Evolutionary conservation across 2,797 vertebrate species (phyloP).

Genomic region (Sarcophilus harrisii): DNA sequence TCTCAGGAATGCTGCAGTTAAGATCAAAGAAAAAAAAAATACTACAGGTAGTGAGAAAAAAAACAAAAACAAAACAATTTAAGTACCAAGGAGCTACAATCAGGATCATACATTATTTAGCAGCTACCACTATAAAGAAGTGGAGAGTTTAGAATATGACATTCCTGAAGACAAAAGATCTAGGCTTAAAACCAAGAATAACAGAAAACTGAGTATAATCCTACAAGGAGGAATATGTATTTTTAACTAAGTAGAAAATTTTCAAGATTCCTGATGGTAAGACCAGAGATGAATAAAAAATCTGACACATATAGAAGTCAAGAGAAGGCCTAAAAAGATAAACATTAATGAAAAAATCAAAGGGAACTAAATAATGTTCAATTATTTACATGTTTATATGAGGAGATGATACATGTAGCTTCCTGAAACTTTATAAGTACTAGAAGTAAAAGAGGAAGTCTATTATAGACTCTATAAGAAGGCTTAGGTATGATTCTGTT

Average conservation of each 20-base stretch:
- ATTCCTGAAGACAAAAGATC: background rate
- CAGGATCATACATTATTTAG: background rate
- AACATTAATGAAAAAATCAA: background rate
- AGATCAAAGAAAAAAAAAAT: background rate
- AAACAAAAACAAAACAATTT: background rate
- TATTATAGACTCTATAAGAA: no score
- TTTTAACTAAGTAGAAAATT: background rate
- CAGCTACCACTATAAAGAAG: background rate
- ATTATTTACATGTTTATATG: background rate
- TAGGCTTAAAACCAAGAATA: background rate
- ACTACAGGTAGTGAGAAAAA: background rate
- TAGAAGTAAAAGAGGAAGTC: background rate
- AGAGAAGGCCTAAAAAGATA: background rate
- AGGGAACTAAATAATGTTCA: background rate
- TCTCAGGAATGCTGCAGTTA: background rate
- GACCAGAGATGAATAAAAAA: background rate
- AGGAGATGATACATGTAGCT: background rate
- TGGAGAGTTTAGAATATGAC: background rate
- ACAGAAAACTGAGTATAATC: background rate
- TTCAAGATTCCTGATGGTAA: background rate
- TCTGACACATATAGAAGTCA: background rate
- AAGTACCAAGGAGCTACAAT: background rate
- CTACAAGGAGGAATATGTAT: background rate
- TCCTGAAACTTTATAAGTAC: background rate
- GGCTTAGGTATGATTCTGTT: background rate